Percentiles rank a stretch among this genome's conserved stretches.
Evolutionary conservation across 2,888 invertebrate species (phyloP).

Genomic region (Julus scandinavius): DNA sequence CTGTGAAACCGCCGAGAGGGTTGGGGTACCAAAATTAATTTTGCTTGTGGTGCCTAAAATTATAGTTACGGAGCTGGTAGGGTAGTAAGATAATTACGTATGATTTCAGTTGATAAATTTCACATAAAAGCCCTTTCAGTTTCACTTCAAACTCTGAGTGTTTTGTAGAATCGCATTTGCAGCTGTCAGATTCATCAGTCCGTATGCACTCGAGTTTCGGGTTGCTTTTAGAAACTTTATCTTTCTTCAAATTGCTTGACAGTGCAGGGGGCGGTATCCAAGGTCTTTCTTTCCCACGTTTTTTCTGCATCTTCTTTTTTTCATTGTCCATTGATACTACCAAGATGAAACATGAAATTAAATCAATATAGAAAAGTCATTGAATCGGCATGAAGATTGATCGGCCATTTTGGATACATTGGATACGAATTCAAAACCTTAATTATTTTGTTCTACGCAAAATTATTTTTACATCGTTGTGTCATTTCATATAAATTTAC

Average conservation of each 20-base stretch:
- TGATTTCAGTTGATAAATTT: constrained; percentile 44
- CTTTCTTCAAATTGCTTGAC: background rate
- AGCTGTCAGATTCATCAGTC: background rate
- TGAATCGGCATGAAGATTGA: no score
- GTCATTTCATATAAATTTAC: no score
- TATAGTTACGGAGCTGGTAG: no score
- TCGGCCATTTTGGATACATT: no score
- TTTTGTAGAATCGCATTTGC: background rate
- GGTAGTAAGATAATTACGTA: background rate
- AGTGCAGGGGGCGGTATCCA: constrained; percentile 47
- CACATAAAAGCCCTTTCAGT: constrained; percentile 18
- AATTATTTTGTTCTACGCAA: no score
- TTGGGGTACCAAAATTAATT: no score
- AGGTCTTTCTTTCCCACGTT: background rate
- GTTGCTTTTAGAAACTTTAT: background rate
- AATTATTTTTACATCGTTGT: no score
- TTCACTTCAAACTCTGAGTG: constrained; percentile 11
- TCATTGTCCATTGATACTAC: background rate
- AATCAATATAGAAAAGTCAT: no score
- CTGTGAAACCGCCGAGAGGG: no score
- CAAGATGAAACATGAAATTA: no score
- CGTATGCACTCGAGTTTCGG: background rate
- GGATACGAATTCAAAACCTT: no score
- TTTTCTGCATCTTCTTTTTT: background rate
- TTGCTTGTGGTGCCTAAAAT: no score